Base-by-base conservation (phyloP, 2,888 invertebrate species). In the Acleris laterana region DNA sequence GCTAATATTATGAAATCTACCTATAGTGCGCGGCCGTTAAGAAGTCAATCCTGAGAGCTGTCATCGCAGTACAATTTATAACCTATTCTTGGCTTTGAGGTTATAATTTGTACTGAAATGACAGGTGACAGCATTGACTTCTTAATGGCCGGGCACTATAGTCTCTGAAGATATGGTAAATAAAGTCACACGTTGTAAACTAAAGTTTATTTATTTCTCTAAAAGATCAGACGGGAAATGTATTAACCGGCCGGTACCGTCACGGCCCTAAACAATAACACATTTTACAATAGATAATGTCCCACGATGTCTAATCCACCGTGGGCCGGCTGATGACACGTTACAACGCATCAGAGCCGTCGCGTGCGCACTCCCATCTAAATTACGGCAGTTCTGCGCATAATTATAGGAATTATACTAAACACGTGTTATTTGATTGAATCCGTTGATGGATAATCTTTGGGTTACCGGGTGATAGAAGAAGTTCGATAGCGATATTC, bases 381-480 rank as follows among this genome's bases (percentile, higher is more conserved):
- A 83, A 79, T 80, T 81, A 78, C 76, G 80, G 75, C 76, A 76
- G 76, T 69, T 38, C 38, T 5, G 71, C 79, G 77, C 80, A 77
- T 89, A 88, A 90, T 90, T 89, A 87, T 86, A 87, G 79, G 77
- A 74, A 89, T 90, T 83, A 82, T 73, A 69, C 68, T 81, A 85
- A 83, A 80, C 88, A 85, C 88, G 88, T 83, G 88, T 84, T 82
- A 77, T 74, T 69, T 72, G 75, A 77, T 77, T 77, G 74, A 74
- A 77, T 76, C 69, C 72, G 74, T 62, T 68, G 67, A 61, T 63
- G 68, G 65, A 56, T 69, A 55, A 63, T 69, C 60, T 62, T 17
- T 57, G 62, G 53, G 50, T 42, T 65, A 16, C 7, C 28, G 38
- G 59, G 67, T 38, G n/a, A n/a, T 75, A 71, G 67, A 68, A 22